Evolutionary conservation across 1,140 invertebrate species (phyloP).

Genomic region (Tetranychus cinnabarinus): DNA sequence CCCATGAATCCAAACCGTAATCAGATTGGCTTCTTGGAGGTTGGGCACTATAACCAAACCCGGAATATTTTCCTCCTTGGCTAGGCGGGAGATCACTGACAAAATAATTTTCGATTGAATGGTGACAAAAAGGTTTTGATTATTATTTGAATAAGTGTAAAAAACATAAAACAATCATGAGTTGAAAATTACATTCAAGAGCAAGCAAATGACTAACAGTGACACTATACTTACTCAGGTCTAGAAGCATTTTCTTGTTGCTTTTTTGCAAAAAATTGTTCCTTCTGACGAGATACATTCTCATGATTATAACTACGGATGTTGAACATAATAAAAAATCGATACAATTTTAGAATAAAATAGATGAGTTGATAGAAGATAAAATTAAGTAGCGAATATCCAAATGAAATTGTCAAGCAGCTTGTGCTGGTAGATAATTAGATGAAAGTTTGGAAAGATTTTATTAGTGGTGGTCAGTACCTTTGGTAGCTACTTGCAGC

Average conservation of each 20-base stretch:
- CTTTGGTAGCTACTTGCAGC: slow-evolving; percentile 14
- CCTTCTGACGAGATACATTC: slow-evolving; percentile 38
- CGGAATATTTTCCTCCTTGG: slow-evolving; percentile 62
- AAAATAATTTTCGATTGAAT: no score
- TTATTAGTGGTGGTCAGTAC: background rate
- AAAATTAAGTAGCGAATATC: no score
- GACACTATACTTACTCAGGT: slow-evolving; percentile 34
- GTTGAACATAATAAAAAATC: slow-evolving; percentile 2
- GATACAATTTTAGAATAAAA: background rate
- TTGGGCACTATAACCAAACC: slow-evolving; percentile 52
- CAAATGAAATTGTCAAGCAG: no score
- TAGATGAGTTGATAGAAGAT: background rate
- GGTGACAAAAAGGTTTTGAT: no score
- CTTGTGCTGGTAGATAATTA: no score
- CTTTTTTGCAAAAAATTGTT: slow-evolving; percentile 43
- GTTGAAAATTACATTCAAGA: background rate
- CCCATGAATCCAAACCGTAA: slow-evolving; percentile 47
- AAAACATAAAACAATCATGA: no score
- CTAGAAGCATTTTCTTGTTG: slow-evolving; percentile 47
- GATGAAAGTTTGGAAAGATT: background rate
- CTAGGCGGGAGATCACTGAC: slow-evolving; percentile 48
- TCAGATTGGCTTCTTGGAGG: slow-evolving; percentile 45
- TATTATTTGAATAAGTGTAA: no score
- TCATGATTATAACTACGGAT: slow-evolving; percentile 31
- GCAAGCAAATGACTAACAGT: background rate